Evolutionary conservation across 2,888 invertebrate genomes (phyloP).

Genomic region (Macaria liturata): DNA sequence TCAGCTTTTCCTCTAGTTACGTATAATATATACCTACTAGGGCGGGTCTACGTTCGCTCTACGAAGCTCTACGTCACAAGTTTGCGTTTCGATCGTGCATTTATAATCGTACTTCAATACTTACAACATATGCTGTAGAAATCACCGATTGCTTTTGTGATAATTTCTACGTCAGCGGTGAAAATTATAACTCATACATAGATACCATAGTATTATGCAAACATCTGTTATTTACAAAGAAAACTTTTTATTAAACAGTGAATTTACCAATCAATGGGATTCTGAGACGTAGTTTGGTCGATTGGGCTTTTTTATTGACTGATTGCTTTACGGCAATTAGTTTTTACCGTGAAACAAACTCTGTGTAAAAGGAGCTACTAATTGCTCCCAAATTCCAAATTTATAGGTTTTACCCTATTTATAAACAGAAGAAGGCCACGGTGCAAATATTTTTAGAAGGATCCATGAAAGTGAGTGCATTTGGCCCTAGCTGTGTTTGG

Average conservation of each 20-base stretch:
- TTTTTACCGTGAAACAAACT: no score
- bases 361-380: no score
- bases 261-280: no score
- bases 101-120: neutral
- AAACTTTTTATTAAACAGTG: no score
- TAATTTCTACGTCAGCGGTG: neutral
- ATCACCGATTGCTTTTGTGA: neutral
- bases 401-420: neutral
- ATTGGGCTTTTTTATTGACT: no score
- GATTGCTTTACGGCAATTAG: no score
- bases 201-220: no score
- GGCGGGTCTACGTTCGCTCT: slow-evolving; percentile 3
- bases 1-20: no score
- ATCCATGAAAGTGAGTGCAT: slow-evolving; percentile 25
- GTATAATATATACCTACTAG: neutral
- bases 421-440: slow-evolving; percentile 11
- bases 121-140: no score
- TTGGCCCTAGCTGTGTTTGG: slow-evolving; percentile 33
- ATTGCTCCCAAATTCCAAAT: no score
- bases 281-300: no score
- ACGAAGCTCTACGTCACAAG: slow-evolving; percentile 7
- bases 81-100: slow-evolving; percentile 8
- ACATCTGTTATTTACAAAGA: no score
- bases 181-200: neutral
- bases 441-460: slow-evolving; percentile 24